Evolutionary conservation across 2,113 vertebrate species (phyloP).

Genomic region (Rhynchomys soricoides): DNA sequence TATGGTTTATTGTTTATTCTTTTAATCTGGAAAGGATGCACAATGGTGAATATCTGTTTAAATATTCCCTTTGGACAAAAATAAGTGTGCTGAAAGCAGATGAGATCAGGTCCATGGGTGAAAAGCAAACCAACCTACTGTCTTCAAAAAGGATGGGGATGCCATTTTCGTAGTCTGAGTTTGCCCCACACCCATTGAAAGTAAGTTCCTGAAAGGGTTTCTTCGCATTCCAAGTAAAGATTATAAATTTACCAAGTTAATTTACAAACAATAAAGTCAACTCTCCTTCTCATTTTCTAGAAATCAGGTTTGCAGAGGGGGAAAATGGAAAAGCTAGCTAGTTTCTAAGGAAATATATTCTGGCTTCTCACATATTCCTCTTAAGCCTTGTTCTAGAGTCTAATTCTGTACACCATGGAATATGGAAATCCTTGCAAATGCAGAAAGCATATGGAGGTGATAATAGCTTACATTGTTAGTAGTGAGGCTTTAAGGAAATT

Average conservation of each 20-base stretch:
- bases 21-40: conserved; percentile 45
- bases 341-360: conserved; percentile 77
- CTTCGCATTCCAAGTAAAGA: conserved; percentile 76
- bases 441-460: conserved; percentile 50
- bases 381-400: conserved; percentile 72
- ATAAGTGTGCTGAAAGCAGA: conserved; percentile 28
- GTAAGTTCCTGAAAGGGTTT: conserved; percentile 81
- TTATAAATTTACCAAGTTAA: conserved; percentile 82
- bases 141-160: background rate
- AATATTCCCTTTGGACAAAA: conserved; percentile 56
- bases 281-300: conserved; percentile 78
- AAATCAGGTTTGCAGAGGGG: conserved; percentile 72
- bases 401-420: conserved; percentile 14
- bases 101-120: background rate
- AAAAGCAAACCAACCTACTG: conserved; percentile 30
- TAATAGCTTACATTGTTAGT: conserved; percentile 74
- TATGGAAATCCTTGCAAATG: conserved; percentile 71
- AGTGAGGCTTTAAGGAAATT: conserved; percentile 78
- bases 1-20: conserved; percentile 58
- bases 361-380: conserved; percentile 72
- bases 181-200: conserved; percentile 55
- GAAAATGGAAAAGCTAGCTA: conserved; percentile 62
- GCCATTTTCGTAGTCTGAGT: conserved; percentile 55
- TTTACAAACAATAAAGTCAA: conserved; percentile 84
- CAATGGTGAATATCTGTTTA: conserved; percentile 51